Evolutionary conservation across 2,797 vertebrate genomes (phyloP), one percentile per base, ranked within the genome.

Genomic region (Remorina albescens): DNA sequence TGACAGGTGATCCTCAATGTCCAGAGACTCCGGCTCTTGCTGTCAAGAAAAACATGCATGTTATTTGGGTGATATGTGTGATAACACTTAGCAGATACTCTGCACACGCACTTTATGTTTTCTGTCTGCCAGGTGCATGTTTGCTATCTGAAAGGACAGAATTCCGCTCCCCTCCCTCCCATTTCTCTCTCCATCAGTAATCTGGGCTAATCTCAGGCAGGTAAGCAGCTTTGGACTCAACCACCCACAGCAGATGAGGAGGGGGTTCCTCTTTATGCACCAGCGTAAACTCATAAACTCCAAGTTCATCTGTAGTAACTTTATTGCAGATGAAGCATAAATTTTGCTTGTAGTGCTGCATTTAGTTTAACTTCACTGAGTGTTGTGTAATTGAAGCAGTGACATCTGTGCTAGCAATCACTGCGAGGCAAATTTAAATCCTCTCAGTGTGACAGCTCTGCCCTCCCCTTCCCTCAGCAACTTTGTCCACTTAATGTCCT

Each of bases 1-100:
- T 54, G 95, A 94, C 80, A 97, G 88, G 44, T 97, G 96, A 82
- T 99, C 97, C 76, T 88, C 97, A 94, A 97, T 96, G 2, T 93
- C 96, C 84, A 99, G 89, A 74, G 97, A 96, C 65, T 97, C 96
- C 57, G 96, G 94, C 47, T 92, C 90, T 60, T 50, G 81, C 90
- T 94, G 87, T 63, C 21, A 47, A 23, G 21, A 74, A 78, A 15
- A 44, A 42, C 21, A 71, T 32, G 47, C 8, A 59, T 21, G 54
- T 75, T 72, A 81, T 1, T 57, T 51, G 25, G 8, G 1, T 51
- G 16, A 7, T n/a, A 15, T 34, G n/a, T 21, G 15, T n/a, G 30
- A 56, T 37, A 71, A 76, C 63, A 13, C 28, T 12, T 12, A 81
- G 67, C 69, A 78, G 72, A 81, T 72, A 67, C 66, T 75, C 26